Evolutionary conservation across 2,797 vertebrate genomes (phyloP).

Genomic region (Clarias pachynema): DNA sequence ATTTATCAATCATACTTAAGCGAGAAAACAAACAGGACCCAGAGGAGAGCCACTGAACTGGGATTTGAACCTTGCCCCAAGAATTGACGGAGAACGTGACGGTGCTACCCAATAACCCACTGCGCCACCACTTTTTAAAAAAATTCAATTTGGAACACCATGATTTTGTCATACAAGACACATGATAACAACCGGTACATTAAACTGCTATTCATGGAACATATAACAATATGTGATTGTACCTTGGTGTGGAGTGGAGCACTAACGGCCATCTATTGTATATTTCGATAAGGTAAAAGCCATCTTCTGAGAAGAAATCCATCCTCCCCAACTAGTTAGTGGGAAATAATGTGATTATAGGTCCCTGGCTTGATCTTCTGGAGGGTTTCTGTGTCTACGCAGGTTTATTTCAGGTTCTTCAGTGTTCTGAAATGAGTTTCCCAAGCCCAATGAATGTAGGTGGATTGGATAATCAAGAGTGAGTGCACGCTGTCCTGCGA

Average conservation of each 20-base stretch:
- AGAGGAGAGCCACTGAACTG: no score
- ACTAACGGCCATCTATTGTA: not conserved
- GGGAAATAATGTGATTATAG: not conserved
- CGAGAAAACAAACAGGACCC: no score
- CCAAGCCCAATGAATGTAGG: not conserved
- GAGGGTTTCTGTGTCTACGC: not conserved
- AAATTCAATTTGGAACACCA: not conserved
- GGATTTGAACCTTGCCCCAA: no score
- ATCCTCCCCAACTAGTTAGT: not conserved
- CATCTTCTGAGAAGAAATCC: not conserved
- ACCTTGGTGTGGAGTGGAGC: no score
- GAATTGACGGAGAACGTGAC: no score
- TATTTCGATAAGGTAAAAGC: not conserved
- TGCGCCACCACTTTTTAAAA: no score
- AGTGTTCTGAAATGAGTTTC: not conserved
- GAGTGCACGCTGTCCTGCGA: not conserved
- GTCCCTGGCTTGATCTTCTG: not conserved
- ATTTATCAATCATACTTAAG: no score
- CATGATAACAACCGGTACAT: not conserved
- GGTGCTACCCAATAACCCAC: not conserved
- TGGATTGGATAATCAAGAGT: not conserved
- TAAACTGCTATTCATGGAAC: not conserved
- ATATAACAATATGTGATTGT: not conserved
- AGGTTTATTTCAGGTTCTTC: not conserved
- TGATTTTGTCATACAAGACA: not conserved